A percentile compares a stretch with the other conserved stretches of the same genome.
These are phyloP conservation scores for Protobothrops flavoviridis DNA, from an alignment of 2,113 vertebrate species.

Conservation along the genomic window DNA sequence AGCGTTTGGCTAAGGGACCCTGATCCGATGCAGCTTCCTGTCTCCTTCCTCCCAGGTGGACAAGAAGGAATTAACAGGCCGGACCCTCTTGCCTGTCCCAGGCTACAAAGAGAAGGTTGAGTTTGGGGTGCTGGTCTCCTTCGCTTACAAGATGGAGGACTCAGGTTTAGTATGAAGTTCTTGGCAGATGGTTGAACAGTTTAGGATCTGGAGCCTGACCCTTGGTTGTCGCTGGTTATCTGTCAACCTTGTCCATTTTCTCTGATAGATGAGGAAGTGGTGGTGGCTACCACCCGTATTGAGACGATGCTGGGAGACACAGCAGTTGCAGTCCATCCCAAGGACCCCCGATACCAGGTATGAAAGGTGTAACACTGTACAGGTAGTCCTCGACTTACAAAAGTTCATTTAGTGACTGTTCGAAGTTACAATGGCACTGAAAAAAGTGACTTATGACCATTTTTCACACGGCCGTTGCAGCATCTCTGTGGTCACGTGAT, in stretches of 20 bases:
- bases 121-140: conserved; percentile 88
- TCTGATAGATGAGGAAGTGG: conserved; percentile 72
- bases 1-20: background rate
- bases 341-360: conserved; percentile 78
- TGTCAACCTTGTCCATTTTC: background rate
- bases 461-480: too few species aligned
- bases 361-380: background rate
- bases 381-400: too few species aligned
- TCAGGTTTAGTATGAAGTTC: conserved; percentile 68
- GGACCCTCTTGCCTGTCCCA: conserved; percentile 86
- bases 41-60: conserved; percentile 76
- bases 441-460: too few species aligned
- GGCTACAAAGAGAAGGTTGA: conserved; percentile 90
- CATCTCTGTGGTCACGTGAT: too few species aligned
- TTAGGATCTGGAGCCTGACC: background rate
- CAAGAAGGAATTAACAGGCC: conserved; percentile 84
- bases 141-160: conserved; percentile 83
- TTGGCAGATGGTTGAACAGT: background rate
- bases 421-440: too few species aligned
- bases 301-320: conserved; percentile 89
- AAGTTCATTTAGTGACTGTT: background rate
- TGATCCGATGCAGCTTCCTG: too few species aligned
- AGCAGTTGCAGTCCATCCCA: conserved; percentile 84
- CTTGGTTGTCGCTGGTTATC: background rate
- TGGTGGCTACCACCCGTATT: conserved; percentile 88